Evolutionary conservation across 64 coral and sea anemone species (phyloP).

Genomic region (Montipora cactus): DNA sequence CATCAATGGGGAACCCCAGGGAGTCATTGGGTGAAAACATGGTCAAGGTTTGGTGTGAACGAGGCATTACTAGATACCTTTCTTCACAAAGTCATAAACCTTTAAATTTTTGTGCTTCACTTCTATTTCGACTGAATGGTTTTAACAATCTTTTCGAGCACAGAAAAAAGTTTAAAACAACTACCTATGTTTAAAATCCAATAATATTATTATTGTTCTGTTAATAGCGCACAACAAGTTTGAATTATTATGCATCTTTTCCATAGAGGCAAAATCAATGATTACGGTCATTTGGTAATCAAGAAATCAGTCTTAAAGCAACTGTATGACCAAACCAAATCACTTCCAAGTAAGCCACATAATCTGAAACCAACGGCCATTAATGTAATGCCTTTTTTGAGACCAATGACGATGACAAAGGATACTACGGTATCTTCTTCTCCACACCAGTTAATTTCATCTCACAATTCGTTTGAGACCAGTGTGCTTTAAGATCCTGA

Average conservation of each 20-base stretch:
- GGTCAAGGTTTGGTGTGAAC: too few species aligned
- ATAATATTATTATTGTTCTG: too few species aligned
- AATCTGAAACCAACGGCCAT: not conserved
- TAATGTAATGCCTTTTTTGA: not conserved
- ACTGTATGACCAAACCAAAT: not conserved
- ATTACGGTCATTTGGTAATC: too few species aligned
- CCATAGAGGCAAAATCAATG: too few species aligned
- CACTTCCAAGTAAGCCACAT: not conserved
- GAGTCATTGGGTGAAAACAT: too few species aligned
- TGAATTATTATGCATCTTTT: too few species aligned
- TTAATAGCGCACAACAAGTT: not conserved
- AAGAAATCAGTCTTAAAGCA: too few species aligned
- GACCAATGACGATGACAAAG: not conserved
- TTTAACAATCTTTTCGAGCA: not conserved
- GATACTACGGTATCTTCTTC: too few species aligned
- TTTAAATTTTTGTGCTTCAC: not conserved
- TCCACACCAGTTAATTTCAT: not conserved
- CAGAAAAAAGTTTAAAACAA: too few species aligned
- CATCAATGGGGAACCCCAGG: too few species aligned
- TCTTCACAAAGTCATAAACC: not conserved
- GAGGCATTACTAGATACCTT: too few species aligned
- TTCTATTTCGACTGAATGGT: not conserved
- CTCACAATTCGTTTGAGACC: not conserved
- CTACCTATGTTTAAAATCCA: too few species aligned
- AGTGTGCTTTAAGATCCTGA: constrained; percentile 57